Base-by-base conservation (phyloP, 2,113 vertebrate genomes). In the Tachuris rubrigastra region DNA sequence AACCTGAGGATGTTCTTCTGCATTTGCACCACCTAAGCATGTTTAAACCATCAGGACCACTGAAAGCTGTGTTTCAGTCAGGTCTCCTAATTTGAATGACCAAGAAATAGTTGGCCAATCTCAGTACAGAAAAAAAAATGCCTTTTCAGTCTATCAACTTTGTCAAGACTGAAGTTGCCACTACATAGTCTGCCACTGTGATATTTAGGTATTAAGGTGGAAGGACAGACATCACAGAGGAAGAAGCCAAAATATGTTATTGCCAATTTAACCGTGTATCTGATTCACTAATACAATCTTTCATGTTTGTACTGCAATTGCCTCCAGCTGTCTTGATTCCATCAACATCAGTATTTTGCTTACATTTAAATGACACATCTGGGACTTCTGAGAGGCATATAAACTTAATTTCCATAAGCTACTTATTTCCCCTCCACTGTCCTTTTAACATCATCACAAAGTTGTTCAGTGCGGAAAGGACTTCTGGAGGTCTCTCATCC, bases 241-340 rank as follows among this genome's bases (percentile, higher is more conserved):
- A 91, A 84, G 44, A 39, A 69, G 27, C 35, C 30, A 80, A 80
- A 85, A 83, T 53, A 30, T 55, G 42, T 39, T 77, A 35, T 47
- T 91, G 55, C 63, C 33, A 63, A 24, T 89, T 84, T 90, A 94
- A 59, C 50, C 20, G 2, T 69, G 59, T 66, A 52, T 91, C 62
- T 74, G 78, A 91, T 83, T 83, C 82, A 65, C 78, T 93, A 88
- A 82, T 59, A 58, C 24, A 63, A 39, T 88, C 50, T 83, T 91
- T 91, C 55, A 69, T 0, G 8, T 87, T 94, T 66, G 18, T 50
- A 28, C 39, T 49, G 44, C 82, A 89, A 41, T 59, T 75, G 76
- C 91, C 82, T 67, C 55, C 63, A 84, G 68, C 41, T 83, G 65
- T 59, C 59, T 77, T 88, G 59, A 84, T 94, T 96, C 85, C 72